Conservation (phyloP, 2,113 vertebrate genomes). For the Sitta europaea region DNA sequence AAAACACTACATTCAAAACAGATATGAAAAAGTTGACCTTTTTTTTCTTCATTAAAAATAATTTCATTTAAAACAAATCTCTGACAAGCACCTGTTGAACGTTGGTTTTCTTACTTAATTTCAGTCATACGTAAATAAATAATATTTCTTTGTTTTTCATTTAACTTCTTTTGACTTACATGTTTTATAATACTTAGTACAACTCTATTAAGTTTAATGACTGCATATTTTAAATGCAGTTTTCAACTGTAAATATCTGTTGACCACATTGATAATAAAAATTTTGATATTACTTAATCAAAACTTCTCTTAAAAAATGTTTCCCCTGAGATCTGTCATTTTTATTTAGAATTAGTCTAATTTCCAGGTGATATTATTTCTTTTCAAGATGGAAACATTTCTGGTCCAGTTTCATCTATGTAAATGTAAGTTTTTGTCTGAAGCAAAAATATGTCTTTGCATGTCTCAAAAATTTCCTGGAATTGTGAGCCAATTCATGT, state of each 20-base stretch:
- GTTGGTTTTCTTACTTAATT: background rate
- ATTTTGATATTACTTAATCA: background rate
- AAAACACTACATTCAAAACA: background rate
- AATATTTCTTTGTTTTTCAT: background rate
- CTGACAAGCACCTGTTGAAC: background rate
- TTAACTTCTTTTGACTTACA: background rate
- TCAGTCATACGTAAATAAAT: background rate
- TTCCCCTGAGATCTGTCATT: background rate
- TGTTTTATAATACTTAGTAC: background rate
- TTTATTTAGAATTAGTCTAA: background rate
- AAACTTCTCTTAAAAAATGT: background rate
- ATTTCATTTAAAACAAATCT: background rate
- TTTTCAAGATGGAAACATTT: background rate
- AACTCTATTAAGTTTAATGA: background rate
- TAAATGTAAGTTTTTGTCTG: background rate
- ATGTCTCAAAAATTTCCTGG: background rate
- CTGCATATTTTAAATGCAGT: background rate
- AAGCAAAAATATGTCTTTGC: background rate
- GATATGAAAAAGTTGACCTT: rapidly evolving
- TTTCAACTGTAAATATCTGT: background rate
- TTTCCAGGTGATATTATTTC: background rate
- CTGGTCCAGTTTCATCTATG: background rate
- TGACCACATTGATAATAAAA: background rate
- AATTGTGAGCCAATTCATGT: background rate
- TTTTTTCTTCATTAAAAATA: background rate